Percentiles rank a stretch among this genome's conserved stretches.
These are phyloP conservation scores for Scatophagus argus DNA, from an alignment of 2,113 vertebrate species.

Conservation along the genomic window DNA sequence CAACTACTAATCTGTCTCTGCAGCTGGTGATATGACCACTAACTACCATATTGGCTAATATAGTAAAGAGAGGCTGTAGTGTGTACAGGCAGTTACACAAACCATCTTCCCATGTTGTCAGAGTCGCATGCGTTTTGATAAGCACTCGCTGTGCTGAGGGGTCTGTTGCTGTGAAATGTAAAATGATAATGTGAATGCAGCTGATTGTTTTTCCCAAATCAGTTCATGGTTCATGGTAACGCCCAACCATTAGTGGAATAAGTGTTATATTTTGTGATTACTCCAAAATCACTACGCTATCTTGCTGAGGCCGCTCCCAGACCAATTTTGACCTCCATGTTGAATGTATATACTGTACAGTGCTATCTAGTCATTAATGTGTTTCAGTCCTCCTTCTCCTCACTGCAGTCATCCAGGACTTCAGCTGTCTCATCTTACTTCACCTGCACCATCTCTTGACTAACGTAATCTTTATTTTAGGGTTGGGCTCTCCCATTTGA, in stretches of 20 bases:
- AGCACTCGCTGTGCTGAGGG: background rate
- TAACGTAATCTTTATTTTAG: background rate
- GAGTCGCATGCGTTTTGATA: background rate
- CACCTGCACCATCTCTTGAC: background rate
- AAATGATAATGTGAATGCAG: too few species aligned
- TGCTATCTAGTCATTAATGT: background rate
- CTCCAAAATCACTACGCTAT: background rate
- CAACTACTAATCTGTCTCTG: slow-evolving; percentile 58
- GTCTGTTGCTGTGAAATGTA: slow-evolving; percentile 20
- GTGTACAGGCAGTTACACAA: background rate
- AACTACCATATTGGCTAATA: slow-evolving; percentile 11
- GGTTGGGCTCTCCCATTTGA: background rate
- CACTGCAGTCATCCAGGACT: background rate
- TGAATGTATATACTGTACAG: background rate
- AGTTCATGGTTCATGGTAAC: background rate
- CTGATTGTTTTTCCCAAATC: background rate
- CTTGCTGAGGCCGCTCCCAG: background rate
- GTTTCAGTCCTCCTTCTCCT: background rate
- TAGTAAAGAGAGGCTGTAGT: slow-evolving; percentile 22
- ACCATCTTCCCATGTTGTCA: background rate
- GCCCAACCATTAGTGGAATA: background rate
- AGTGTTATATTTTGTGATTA: background rate
- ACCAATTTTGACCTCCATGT: background rate
- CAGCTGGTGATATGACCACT: slow-evolving; percentile 54
- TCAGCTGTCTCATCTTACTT: background rate